These are phyloP conservation scores for Odobenus rosmarus DNA, from an alignment of 2,113 vertebrate species.

Conservation along the genomic window DNA sequence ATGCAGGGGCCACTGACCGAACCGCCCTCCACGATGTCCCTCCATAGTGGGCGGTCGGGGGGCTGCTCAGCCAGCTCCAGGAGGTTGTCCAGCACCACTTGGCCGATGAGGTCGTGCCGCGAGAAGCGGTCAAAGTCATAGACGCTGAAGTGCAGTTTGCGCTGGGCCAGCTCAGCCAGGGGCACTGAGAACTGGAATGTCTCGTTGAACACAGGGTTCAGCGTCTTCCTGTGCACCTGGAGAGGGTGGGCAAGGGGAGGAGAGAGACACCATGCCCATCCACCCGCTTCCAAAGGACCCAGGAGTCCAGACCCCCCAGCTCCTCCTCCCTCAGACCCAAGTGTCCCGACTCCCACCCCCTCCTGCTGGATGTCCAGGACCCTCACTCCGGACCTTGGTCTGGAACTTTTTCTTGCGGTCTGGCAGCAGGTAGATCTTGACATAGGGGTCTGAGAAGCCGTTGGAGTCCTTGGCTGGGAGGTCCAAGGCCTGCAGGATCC, in stretches of 20 bases:
- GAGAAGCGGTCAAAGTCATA: conserved; percentile 98
- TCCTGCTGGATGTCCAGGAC: background rate
- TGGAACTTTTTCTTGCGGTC: conserved; percentile 98
- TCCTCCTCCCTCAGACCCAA: background rate
- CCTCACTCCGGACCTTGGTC: conserved; percentile 84
- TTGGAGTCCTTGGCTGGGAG: conserved; percentile 95
- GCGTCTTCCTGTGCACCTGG: conserved; percentile 94
- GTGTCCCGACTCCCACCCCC: background rate
- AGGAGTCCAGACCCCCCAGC: background rate
- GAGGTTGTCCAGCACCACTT: conserved; percentile 96
- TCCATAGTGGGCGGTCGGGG: conserved; percentile 93
- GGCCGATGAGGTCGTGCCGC: conserved; percentile 95
- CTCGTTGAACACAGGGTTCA: conserved; percentile 96
- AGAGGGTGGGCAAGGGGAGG: fast-evolving
- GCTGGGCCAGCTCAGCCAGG: conserved; percentile 92
- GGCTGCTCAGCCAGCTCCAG: conserved; percentile 95
- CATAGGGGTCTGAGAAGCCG: conserved; percentile 95
- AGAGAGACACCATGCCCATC: background rate
- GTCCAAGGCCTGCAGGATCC: conserved; percentile 94
- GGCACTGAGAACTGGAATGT: conserved; percentile 95
- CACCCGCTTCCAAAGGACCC: background rate
- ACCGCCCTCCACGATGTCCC: conserved; percentile 94
- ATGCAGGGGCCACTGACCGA: conserved; percentile 86
- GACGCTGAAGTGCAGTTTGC: conserved; percentile 95
- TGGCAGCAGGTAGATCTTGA: conserved; percentile 96